Evolutionary conservation across 2,113 vertebrate species (phyloP), one percentile per base, ranked within the genome.

Genomic region (Corydoras maculifer): DNA sequence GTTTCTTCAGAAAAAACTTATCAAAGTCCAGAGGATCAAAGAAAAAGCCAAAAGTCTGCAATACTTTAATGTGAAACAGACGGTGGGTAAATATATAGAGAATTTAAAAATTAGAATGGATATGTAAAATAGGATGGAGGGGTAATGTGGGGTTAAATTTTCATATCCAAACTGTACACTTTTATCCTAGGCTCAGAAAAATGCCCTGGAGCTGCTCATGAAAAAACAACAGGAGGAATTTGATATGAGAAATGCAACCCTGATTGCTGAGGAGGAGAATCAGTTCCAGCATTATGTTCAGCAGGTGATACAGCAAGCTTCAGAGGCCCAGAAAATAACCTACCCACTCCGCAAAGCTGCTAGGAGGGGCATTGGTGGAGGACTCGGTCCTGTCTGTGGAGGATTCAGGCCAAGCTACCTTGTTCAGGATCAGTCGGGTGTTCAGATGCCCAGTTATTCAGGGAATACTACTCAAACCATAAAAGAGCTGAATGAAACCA

Each of bases 231-330:
- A 93, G 0, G 58, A 83, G 0, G 78, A 89, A 18, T 90, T 92
- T 0, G 18, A 80, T 4, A 81, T 35, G 31, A 84, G 81, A 80
- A 90, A 64, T 31, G 70, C 88, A 48, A 50, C 77, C 15, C 83
- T 93, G 48, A 57, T 79, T 0, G 76, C 77, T 65, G 77, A 74
- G 61, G 93, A 93, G 69, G 92, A 97, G 62, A 73, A 68, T 1
- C 80, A 88, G 69, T 98, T 99, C 82, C 92, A 93, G 69, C 80
- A 81, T 58, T 99, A 99, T 57, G 91, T 93, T 55, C 88, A 86
- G 61, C 73, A 88, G 67, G 57, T 98, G 31, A 93, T 96, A 18
- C 72, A 82, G 0, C 75, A 80, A 1, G 91, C 92, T 4, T 84
- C 84, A 0, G 86, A 89, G 65, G 85, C 84, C 25, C 82, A 87